Base-by-base conservation (phyloP, 2,797 vertebrate genomes). In the Peromyscus attwateri region DNA sequence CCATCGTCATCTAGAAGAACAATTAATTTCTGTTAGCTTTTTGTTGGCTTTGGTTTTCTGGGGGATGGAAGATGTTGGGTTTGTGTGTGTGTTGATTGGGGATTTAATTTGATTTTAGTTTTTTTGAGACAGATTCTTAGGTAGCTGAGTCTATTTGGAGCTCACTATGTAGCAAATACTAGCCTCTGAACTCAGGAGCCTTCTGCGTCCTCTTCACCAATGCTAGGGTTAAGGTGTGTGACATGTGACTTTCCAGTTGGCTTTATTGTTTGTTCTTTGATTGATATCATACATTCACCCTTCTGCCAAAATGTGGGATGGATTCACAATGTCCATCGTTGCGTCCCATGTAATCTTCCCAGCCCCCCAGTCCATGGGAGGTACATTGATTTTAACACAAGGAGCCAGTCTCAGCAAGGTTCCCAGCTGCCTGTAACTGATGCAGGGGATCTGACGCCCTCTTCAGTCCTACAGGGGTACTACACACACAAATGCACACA, bases 1-100 rank as follows among this genome's bases (percentile, higher is more conserved):
- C 34, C 66, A 60, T 55, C 68, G 75, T 79, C 77, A 91, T 91
- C 89, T 83, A 43, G 25, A 94, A 77, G 31, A 13, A 68, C 46
- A 90, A 13, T 82, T 79, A 43, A 60, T 89, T 77, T 81, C 82
- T 92, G 2, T 66, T 94, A 70, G 19, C 37, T 87, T 89, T 75
- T 43, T n/a, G 57, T 37, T 64, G 73, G 17, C 37, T 62, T 43
- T 55, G 21, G 3, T 14, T 0, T 12, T 21, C 10, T 11, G 37
- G 25, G 37, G 62, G 8, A 12, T 11, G 1, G 29, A 43, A 66
- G 40, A 40, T 13, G 11, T 23, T 46, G 29, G 40, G 37, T n/a
- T 3, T 87, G 68, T 64, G 29, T n/a, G 25, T 88, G 40, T 77
- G 57, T n/a, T 64, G 57, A 34, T 14, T 68, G 2, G 66, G 34